These are phyloP conservation scores for Helobdella robusta DNA, from an alignment of 2,888 invertebrate genomes.

Conservation along the genomic window DNA sequence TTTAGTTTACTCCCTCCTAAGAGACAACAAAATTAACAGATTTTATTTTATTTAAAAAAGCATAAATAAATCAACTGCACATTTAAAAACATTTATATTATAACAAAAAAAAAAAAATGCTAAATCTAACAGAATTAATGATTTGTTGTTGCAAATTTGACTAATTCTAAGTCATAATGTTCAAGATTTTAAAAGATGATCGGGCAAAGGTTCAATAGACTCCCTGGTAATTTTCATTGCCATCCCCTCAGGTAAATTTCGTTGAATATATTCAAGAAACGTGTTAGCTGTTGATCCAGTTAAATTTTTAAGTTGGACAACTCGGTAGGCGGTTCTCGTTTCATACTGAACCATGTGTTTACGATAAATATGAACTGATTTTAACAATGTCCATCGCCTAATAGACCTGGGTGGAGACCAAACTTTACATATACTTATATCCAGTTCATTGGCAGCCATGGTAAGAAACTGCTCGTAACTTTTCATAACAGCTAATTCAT, in stretches of 20 bases:
- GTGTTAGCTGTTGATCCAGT: slow-evolving; percentile 93
- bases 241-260: slow-evolving; percentile 94
- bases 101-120: too few relatives aligned
- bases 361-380: slow-evolving; percentile 63
- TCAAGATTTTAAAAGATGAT: too few relatives aligned
- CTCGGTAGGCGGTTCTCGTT: slow-evolving; percentile 78
- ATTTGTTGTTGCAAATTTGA: too few relatives aligned
- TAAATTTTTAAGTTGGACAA: slow-evolving; percentile 60
- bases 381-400: slow-evolving; percentile 69
- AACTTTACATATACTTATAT: slow-evolving; percentile 52
- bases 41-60: too few relatives aligned
- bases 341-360: slow-evolving; percentile 94
- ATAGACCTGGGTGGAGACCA: slow-evolving; percentile 65
- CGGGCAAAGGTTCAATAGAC: slow-evolving; percentile 1
- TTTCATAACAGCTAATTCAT: slow-evolving; percentile 74
- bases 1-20: too few relatives aligned
- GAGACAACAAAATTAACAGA: too few relatives aligned
- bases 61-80: too few relatives aligned
- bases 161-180: too few relatives aligned
- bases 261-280: slow-evolving; percentile 84
- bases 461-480: slow-evolving; percentile 78
- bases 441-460: slow-evolving; percentile 70
- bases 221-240: slow-evolving; percentile 62
- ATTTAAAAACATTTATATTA: too few relatives aligned
- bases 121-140: too few relatives aligned